These are phyloP conservation scores for Chauna torquata DNA, from an alignment of 2,113 vertebrate species.

Conservation along the genomic window DNA sequence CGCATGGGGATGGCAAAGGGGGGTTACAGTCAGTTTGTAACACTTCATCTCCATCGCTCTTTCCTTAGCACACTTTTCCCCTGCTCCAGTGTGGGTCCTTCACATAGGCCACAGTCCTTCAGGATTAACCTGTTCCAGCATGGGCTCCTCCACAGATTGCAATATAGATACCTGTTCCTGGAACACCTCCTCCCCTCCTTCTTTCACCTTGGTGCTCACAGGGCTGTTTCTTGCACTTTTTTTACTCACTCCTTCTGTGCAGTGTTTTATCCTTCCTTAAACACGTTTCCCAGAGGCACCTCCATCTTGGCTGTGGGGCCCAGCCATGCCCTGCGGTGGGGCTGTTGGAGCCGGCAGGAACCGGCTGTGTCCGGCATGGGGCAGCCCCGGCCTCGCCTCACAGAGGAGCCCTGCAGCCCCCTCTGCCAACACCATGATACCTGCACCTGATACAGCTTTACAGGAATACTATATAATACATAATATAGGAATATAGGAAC, in stretches of 20 bases:
- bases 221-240: no score
- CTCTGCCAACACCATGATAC: fast-evolving
- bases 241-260: no score
- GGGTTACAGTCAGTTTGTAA: neutral
- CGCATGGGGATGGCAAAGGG: neutral
- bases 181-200: no score
- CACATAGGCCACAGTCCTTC: neutral
- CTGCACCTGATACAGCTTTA: fast-evolving
- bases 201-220: no score
- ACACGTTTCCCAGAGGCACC: no score
- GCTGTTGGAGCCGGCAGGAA: fast-evolving
- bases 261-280: no score
- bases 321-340: fast-evolving
- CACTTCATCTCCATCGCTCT: neutral
- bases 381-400: neutral
- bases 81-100: neutral
- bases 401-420: fast-evolving
- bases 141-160: no score
- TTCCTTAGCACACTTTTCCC: neutral
- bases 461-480: no score
- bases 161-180: no score
- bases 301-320: no score
- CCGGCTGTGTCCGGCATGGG: fast-evolving
- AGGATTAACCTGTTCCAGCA: no score
- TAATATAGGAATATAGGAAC: no score